Conservation (phyloP, 2,888 invertebrate species). For the Microchrysa polita region DNA sequence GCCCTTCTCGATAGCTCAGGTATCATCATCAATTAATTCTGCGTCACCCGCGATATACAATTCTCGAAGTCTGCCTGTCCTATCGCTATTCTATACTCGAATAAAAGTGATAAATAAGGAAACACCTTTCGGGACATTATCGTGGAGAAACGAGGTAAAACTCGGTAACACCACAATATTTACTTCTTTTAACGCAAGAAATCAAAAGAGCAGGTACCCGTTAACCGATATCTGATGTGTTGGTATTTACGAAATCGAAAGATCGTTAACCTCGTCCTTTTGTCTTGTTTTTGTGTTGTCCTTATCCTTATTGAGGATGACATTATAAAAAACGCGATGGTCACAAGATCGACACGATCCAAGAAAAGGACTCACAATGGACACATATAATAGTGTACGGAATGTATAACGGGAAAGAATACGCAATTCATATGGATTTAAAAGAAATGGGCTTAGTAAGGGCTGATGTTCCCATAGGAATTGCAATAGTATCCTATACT, state of each 20-base stretch:
- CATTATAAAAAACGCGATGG: constrained; percentile 15
- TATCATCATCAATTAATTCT: constrained; percentile 32
- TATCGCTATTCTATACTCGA: background rate
- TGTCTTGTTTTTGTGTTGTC: constrained; percentile 12
- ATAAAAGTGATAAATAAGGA: constrained; percentile 31
- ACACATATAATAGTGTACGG: background rate
- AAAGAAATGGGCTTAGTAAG: too few relatives aligned
- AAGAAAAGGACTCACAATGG: background rate
- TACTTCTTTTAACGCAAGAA: constrained; percentile 20
- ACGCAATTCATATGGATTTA: too few relatives aligned
- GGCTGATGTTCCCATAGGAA: too few relatives aligned
- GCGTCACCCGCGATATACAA: background rate
- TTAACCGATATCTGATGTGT: background rate
- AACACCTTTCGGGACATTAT: constrained; percentile 18
- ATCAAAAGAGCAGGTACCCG: constrained; percentile 4
- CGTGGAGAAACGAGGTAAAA: background rate
- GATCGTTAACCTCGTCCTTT: constrained; percentile 39
- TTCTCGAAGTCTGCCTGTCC: too few relatives aligned
- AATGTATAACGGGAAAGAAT: background rate
- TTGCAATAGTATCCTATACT: too few relatives aligned
- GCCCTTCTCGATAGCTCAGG: background rate
- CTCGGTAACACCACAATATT: constrained; percentile 26
- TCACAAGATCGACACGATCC: constrained; percentile 39
- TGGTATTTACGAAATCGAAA: background rate
- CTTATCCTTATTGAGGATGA: constrained; percentile 8